Evolutionary conservation across 2,113 vertebrate species (phyloP).

Genomic region (Hippocampus barbouri): DNA sequence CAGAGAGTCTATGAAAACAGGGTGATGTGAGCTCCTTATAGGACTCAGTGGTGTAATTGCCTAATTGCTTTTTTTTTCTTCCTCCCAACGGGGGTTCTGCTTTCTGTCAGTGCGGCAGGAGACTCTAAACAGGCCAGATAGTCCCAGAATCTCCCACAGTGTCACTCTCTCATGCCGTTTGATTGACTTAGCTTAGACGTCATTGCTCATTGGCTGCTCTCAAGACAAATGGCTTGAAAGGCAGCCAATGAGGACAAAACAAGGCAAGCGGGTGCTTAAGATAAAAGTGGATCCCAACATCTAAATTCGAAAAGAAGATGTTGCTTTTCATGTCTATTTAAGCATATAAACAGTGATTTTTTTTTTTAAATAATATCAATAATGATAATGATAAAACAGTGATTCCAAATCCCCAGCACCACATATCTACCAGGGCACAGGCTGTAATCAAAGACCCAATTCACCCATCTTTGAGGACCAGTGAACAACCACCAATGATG

Average conservation of each 20-base stretch:
- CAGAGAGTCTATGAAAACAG: constrained; percentile 73
- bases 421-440: not conserved
- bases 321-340: not conserved
- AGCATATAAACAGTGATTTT: not conserved
- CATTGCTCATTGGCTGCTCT: constrained; percentile 60
- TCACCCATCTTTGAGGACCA: not conserved
- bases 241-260: constrained; percentile 69
- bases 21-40: constrained; percentile 62
- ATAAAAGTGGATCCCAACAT: constrained; percentile 18
- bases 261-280: constrained; percentile 64
- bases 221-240: constrained; percentile 64
- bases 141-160: constrained; percentile 64
- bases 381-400: too few relatives aligned
- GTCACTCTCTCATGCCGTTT: constrained; percentile 38
- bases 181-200: constrained; percentile 58
- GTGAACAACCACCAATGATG: not conserved
- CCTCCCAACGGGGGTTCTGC: constrained; percentile 62
- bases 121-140: constrained; percentile 61
- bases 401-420: too few relatives aligned
- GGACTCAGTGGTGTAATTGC: constrained; percentile 69
- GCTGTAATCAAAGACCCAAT: not conserved
- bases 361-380: not conserved
- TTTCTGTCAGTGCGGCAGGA: constrained; percentile 71
- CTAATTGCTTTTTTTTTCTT: constrained; percentile 74
- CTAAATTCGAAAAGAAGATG: not conserved